Evolutionary conservation across 1,140 invertebrate species (phyloP), one percentile per base, ranked within the genome.

Genomic region (Drosophila sucinea): DNA sequence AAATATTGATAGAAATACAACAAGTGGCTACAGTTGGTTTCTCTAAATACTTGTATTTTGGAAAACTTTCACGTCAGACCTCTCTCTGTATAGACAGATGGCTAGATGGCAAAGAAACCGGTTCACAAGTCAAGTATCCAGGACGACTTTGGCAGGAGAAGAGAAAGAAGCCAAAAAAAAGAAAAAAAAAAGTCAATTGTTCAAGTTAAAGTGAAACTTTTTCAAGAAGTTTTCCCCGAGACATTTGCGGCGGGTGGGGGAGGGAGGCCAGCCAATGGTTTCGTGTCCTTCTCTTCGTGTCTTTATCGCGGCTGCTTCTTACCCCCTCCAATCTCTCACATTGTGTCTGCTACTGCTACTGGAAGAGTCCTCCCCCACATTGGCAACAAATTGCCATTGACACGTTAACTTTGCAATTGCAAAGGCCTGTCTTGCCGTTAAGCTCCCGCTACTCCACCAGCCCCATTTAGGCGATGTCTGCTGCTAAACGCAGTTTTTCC

Each of bases 351-450:
- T 69, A 61, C 38, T 69, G 71, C 69, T 69, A 61, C 68, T 72
- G 68, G 54, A 33, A 23, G 60, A 8, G 8, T 27, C 30, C 6
- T n/a, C 35, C 7, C 29, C 61, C 41, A 60, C 62, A 67, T 55
- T 35, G 66, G 63, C 51, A 51, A 51, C 71, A 47, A 89, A 89
- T 87, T 89, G 84, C 83, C 83, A 87, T 87, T 87, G 83, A 87
- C 83, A 87, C 83, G 83, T 89, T 87, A 87, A 87, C 80, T 86
- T 80, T 77, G 84, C 83, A 89, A 89, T 87, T 89, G 83, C 78
- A 70, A 70, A 76, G 27, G 44, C 41, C 57, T 58, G 40, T 41
- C 25, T 17, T 54, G 10, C 5, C 30, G 17, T 51, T 41, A 51
- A 27, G 23, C 23, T 51, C 3, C 30, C 23, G 27, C 11, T 56